These are phyloP conservation scores for Camponotus vicinus DNA, from an alignment of 1,140 invertebrate genomes.

Conservation along the genomic window DNA sequence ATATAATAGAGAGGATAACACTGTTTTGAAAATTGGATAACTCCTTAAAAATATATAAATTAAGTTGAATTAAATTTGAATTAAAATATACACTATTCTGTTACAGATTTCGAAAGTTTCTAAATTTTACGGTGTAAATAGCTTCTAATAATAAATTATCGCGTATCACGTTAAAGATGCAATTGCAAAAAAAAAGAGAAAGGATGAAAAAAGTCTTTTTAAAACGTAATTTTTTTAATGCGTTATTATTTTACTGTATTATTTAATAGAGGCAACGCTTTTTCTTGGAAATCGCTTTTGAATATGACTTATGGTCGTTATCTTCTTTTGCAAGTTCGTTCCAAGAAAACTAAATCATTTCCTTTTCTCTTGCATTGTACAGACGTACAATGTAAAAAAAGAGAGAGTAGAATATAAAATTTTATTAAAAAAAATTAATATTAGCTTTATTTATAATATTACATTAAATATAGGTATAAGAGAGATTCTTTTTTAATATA, in stretches of 20 bases:
- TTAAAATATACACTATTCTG: too few species aligned
- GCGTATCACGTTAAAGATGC: too few species aligned
- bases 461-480: not conserved
- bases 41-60: not conserved
- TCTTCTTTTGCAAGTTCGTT: not conserved
- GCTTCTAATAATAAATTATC: too few species aligned
- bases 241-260: too few species aligned
- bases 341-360: not conserved
- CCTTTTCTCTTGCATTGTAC: not conserved
- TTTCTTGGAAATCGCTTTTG: not conserved
- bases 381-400: not conserved
- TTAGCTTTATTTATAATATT: not conserved
- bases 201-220: too few species aligned
- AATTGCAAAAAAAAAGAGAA: too few species aligned
- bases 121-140: not conserved
- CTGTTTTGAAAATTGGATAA: not conserved
- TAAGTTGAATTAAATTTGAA: not conserved
- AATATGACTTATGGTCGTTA: not conserved
- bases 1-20: not conserved
- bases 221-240: too few species aligned
- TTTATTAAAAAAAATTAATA: not conserved
- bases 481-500: not conserved
- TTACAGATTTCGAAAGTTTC: not conserved
- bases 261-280: not conserved
- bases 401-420: not conserved